Evolutionary conservation across 2,888 invertebrate species (phyloP).

Genomic region (Trichacis sp.): DNA sequence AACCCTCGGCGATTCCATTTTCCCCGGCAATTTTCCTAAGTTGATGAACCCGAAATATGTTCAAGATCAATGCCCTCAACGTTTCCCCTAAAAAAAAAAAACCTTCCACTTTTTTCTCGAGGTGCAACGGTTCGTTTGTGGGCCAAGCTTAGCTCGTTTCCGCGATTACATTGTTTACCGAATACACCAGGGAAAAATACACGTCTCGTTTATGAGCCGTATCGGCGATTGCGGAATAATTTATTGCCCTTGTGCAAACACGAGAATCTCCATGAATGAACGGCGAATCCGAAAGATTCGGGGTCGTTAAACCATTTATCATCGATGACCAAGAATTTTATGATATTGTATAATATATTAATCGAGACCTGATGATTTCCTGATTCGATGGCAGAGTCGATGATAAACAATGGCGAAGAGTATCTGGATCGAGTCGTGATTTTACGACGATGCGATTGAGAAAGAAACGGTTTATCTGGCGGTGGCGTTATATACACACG

Average conservation of each 20-base stretch:
- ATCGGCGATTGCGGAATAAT: background rate
- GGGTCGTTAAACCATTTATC: no score
- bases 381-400: no score
- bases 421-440: slow-evolving; percentile 20
- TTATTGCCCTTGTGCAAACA: background rate
- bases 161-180: background rate
- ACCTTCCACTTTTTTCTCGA: background rate
- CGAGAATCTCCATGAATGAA: background rate
- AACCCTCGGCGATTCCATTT: background rate
- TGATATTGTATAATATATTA: no score
- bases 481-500: slow-evolving; percentile 9
- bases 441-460: slow-evolving; percentile 2
- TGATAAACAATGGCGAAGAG: background rate
- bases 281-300: no score
- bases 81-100: background rate
- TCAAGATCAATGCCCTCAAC: slow-evolving; percentile 3
- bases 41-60: background rate
- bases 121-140: background rate
- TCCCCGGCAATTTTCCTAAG: background rate
- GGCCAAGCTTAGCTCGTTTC: no score
- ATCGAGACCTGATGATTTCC: no score
- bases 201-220: background rate
- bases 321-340: no score
- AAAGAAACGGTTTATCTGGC: slow-evolving; percentile 17
- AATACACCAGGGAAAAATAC: background rate